Conservation (phyloP, 2,888 invertebrate genomes). For the Drosophila picticornis region DNA sequence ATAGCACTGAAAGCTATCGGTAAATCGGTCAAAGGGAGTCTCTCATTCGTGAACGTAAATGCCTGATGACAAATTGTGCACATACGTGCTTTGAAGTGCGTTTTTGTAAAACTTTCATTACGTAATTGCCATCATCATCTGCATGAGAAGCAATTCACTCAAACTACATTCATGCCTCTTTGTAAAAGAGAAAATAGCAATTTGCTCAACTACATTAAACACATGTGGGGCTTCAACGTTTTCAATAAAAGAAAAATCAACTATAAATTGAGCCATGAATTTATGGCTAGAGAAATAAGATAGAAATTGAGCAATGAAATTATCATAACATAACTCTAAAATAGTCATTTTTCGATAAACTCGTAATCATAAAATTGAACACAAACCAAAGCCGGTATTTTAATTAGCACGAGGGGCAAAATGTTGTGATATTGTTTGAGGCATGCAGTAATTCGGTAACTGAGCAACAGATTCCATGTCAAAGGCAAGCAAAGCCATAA, state of each 20-base stretch:
- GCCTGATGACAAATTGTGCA: constrained; percentile 18
- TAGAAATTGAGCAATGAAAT: neutral
- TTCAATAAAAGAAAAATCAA: neutral
- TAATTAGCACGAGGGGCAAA: constrained; percentile 30
- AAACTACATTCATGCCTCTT: neutral
- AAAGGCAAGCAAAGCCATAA: neutral
- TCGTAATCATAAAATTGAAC: neutral
- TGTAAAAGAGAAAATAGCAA: neutral
- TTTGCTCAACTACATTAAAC: neutral
- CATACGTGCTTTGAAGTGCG: constrained; percentile 17
- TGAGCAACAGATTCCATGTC: neutral
- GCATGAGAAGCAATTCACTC: constrained; percentile 26
- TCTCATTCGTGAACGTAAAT: constrained; percentile 6
- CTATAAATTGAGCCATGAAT: neutral
- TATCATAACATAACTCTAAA: neutral
- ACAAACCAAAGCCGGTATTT: constrained; percentile 18
- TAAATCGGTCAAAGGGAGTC: constrained; percentile 38
- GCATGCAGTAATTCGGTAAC: constrained; percentile 4
- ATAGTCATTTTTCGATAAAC: neutral
- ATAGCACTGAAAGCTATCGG: constrained; percentile 19
- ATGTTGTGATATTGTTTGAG: constrained; percentile 12
- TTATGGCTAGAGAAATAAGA: neutral
- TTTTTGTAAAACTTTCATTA: constrained; percentile 51
- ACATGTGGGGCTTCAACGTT: constrained; percentile 5
- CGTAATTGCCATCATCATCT: constrained; percentile 37